Percentiles rank a stretch among this genome's conserved stretches.
Evolutionary conservation across 1,140 invertebrate species (phyloP).

Genomic region (Drosophila saltans): DNA sequence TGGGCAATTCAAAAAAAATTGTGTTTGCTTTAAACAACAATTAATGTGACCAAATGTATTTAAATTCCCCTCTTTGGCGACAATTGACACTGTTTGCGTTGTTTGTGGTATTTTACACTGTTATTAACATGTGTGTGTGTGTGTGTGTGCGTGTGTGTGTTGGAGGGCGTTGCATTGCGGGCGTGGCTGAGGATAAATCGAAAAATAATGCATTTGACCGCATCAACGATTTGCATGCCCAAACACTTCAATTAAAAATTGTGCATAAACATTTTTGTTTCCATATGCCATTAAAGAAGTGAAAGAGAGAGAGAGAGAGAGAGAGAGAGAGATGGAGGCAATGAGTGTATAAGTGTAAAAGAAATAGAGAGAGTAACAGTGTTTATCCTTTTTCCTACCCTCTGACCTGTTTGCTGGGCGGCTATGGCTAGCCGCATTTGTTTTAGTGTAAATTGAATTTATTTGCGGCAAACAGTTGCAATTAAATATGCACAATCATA

Average conservation of each 20-base stretch:
- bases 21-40: background rate
- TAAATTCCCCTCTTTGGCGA: background rate
- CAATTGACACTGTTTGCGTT: constrained; percentile 20
- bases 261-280: constrained; percentile 40
- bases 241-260: constrained; percentile 80
- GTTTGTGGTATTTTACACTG: constrained; percentile 63
- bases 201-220: constrained; percentile 78
- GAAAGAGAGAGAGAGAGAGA: too few relatives aligned
- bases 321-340: too few relatives aligned
- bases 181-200: constrained; percentile 35
- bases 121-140: constrained; percentile 53
- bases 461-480: constrained; percentile 67
- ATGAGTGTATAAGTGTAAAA: too few relatives aligned
- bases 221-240: constrained; percentile 76
- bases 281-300: constrained; percentile 29
- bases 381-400: background rate
- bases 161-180: constrained; percentile 21
- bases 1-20: background rate
- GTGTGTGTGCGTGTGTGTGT: background rate
- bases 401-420: background rate
- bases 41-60: constrained; percentile 27
- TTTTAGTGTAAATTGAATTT: constrained; percentile 80
- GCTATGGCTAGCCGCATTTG: constrained; percentile 44
- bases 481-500: constrained; percentile 65
- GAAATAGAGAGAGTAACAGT: too few relatives aligned